phyloP scores from a whole-genome alignment of 2,888 invertebrate genomes.

The Crioceris asparagi region DNA sequence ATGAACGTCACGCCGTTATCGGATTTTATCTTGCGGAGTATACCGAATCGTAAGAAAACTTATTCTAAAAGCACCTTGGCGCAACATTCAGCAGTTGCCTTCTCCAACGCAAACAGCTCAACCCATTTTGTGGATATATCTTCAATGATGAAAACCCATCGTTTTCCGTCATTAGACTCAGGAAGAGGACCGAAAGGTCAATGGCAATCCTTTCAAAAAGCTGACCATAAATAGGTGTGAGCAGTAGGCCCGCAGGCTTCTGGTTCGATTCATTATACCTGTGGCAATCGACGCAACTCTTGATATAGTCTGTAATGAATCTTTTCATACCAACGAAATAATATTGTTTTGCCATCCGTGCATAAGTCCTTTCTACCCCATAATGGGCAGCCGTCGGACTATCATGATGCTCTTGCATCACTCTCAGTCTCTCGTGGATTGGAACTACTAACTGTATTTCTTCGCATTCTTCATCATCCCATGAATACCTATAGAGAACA shows the following conservation, averaged over 20 bases:
- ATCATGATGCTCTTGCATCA: conserved; percentile 16
- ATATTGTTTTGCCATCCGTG: conserved; percentile 11
- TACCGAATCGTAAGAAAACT: conserved; percentile 26
- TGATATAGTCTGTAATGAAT: conserved; percentile 6
- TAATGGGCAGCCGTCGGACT: conserved; percentile 19
- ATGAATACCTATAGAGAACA: conserved; percentile 14
- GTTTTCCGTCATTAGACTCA: too few species aligned
- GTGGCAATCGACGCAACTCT: too few species aligned
- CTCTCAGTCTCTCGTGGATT: conserved; percentile 1
- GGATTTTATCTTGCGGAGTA: conserved; percentile 25
- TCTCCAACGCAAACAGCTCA: too few species aligned
- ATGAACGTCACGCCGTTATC: conserved; percentile 31
- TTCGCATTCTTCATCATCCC: conserved; percentile 13
- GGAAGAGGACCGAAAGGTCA: too few species aligned
- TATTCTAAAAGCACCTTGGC: too few species aligned
- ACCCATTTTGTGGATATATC: too few species aligned
- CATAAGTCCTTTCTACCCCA: conserved; percentile 13
- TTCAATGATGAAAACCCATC: too few species aligned
- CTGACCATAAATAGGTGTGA: too few species aligned
- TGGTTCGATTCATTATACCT: too few species aligned
- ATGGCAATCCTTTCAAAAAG: too few species aligned
- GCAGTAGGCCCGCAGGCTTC: too few species aligned
- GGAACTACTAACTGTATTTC: conserved; percentile 17
- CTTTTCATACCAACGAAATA: conserved; percentile 15
- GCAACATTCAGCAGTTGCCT: too few species aligned